phyloP scores from a whole-genome alignment of 2,797 vertebrate species.

The Sebastes vulpes region DNA sequence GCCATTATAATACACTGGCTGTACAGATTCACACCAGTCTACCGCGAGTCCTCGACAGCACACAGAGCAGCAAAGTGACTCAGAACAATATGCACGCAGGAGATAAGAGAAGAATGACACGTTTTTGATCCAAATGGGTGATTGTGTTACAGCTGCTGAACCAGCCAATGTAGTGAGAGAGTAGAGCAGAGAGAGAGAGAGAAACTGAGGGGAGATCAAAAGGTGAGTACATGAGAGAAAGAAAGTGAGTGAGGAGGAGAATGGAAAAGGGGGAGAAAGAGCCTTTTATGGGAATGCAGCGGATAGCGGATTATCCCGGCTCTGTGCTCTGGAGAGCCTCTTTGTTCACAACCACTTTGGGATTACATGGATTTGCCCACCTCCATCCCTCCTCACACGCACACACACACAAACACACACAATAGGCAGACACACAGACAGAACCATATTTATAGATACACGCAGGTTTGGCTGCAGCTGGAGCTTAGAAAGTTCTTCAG shows the following conservation, averaged over 20 bases:
- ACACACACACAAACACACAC: not conserved
- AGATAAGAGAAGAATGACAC: constrained; percentile 1
- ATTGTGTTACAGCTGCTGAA: constrained; percentile 47
- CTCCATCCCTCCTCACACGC: constrained; percentile 41
- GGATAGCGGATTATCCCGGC: constrained; percentile 79
- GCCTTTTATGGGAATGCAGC: constrained; percentile 78
- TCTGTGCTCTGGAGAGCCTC: constrained; percentile 78
- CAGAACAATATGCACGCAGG: not conserved
- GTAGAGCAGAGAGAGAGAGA: not conserved
- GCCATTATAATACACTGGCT: not conserved
- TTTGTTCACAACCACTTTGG: constrained; percentile 83
- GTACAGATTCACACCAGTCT: not conserved
- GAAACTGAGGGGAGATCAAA: constrained; percentile 38
- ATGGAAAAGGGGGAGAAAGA: constrained; percentile 48
- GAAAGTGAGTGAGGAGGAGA: constrained; percentile 42
- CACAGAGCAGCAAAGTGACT: not conserved
- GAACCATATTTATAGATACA: constrained; percentile 13
- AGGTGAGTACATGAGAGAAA: constrained; percentile 41
- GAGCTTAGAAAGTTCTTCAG: not conserved
- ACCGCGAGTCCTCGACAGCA: not conserved
- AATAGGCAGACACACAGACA: not conserved
- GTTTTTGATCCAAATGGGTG: constrained; percentile 29
- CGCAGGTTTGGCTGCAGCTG: constrained; percentile 6
- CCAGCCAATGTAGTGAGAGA: not conserved
- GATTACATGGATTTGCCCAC: constrained; percentile 81